Evolutionary conservation across 2,113 vertebrate genomes (phyloP).

Genomic region (Psophia crepitans): DNA sequence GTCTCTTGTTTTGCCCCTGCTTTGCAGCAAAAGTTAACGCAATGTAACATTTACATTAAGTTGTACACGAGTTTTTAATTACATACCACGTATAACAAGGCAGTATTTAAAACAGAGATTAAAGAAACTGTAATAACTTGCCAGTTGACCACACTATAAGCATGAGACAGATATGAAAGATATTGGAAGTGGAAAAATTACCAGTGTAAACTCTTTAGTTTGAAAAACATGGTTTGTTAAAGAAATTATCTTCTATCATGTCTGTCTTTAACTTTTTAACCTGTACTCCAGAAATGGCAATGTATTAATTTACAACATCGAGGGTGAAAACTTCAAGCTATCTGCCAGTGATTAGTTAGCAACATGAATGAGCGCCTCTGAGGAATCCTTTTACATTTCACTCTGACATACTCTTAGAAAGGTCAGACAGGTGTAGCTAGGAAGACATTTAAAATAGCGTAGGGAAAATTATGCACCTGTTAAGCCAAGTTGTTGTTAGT

Average conservation of each 20-base stretch:
- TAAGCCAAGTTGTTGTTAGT: background rate
- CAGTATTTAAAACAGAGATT: background rate
- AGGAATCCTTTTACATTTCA: background rate
- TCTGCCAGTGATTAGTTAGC: background rate
- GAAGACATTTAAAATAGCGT: background rate
- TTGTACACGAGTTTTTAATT: background rate
- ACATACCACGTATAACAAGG: background rate
- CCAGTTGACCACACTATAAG: background rate
- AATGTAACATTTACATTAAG: background rate
- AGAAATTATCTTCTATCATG: too few species aligned
- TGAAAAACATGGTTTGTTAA: too few species aligned
- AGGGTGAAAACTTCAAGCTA: background rate
- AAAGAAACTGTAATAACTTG: background rate
- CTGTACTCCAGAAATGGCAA: background rate
- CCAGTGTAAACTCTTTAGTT: background rate
- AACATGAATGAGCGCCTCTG: background rate
- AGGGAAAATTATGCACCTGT: background rate
- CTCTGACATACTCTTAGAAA: background rate
- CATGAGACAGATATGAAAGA: background rate
- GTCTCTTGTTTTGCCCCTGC: background rate
- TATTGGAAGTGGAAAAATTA: background rate
- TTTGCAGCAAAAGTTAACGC: background rate
- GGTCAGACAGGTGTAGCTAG: background rate
- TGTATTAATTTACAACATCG: background rate
- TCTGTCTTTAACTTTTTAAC: background rate